Evolutionary conservation across 2,113 vertebrate genomes (phyloP), one percentile per base, ranked within the genome.

Genomic region (Epinephelus lanceolatus): DNA sequence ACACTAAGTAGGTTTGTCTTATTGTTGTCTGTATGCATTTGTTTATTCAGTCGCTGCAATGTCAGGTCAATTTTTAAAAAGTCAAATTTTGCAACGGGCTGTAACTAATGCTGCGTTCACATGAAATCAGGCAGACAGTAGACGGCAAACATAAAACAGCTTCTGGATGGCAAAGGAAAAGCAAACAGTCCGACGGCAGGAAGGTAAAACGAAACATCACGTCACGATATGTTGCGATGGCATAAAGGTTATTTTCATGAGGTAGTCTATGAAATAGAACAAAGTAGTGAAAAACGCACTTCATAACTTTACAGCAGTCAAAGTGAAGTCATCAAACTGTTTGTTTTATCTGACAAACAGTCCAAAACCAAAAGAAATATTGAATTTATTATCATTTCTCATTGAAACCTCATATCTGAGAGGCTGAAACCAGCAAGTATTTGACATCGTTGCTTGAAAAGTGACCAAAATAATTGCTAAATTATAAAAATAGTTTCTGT

Each of bases 391-490:
- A 23, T 53, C 0, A 2, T 60, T 27, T 59, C 5, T 59, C 2
- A 5, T 25, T 30, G 56, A 56, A 60, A 56, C n/a, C 4, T 61
- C 21, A 49, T 51, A 47, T 69, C 66, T 25, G 14, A 78, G 74
- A 61, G 72, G 51, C 33, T 15, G 7, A 25, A 75, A n/a, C 33
- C 37, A 56, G 15, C 13, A 83, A 75, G 57, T 80, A 52, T 18
- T 49, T 49, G 47, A 49, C 47, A 49, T 17, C 18, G 15, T 51
- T 63, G 25, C 63, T 63, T 56, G 27, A 63, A 53, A 61, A 71
- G 14, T 17, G n/a, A 42, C 55, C n/a, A 18, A 23, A 47, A 75
- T 1, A 6, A 49, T 23, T 6, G 23, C 76, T 51, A 37, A 56
- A 6, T 53, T 67, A 47, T 57, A 8, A 70, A 52, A 66, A 76